Percentiles rank a stretch among this genome's conserved stretches.
These are phyloP conservation scores for Benitochromis conjunctus DNA, from an alignment of 2,113 vertebrate genomes.

Conservation along the genomic window DNA sequence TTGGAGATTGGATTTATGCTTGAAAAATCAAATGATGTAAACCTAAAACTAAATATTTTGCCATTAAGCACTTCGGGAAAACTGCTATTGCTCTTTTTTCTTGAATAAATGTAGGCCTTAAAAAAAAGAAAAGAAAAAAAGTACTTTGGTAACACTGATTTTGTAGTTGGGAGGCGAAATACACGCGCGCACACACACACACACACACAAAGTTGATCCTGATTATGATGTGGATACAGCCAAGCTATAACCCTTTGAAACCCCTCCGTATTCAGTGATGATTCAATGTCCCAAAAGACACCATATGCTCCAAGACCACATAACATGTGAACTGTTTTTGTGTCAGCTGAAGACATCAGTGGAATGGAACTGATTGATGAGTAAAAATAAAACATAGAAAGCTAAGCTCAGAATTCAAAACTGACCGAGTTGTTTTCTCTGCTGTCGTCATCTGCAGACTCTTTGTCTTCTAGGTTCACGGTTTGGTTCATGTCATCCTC, in stretches of 20 bases:
- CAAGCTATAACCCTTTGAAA: background rate
- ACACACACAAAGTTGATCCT: background rate
- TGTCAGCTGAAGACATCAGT: background rate
- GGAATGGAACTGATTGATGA: rapidly evolving
- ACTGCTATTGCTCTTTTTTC: no score
- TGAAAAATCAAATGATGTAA: background rate
- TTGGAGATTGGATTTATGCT: background rate
- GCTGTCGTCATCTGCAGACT: conserved; percentile 86
- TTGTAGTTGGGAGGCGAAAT: background rate
- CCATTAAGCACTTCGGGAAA: no score
- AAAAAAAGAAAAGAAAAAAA: background rate
- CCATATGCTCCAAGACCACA: background rate
- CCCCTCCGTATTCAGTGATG: background rate
- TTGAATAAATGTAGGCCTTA: background rate
- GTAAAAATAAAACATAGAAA: background rate
- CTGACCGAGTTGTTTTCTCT: conserved; percentile 91
- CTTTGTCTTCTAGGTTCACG: conserved; percentile 74
- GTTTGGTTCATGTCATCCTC: conserved; percentile 82
- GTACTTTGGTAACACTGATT: background rate
- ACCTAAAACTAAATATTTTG: background rate
- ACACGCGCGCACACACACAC: no score
- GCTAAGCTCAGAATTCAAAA: background rate
- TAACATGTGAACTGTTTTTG: background rate
- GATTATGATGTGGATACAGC: background rate
- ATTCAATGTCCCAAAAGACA: background rate